These are phyloP conservation scores for Pithys albifrons DNA, from an alignment of 2,113 vertebrate species.

Conservation along the genomic window DNA sequence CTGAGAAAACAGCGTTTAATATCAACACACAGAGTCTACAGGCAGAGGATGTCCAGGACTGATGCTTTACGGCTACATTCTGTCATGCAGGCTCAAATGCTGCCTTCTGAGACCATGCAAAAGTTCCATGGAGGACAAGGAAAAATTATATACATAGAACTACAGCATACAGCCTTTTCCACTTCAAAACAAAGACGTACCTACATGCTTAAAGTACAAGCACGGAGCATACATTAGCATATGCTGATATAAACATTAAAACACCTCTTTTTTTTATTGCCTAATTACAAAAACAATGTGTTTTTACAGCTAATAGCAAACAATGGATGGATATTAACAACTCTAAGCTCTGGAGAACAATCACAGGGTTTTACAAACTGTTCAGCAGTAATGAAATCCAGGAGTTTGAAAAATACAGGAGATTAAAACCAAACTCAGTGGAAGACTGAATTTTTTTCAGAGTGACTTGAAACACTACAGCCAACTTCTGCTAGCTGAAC, in stretches of 20 bases:
- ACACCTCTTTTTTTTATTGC: background rate
- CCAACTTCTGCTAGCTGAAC: background rate
- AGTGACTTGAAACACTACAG: background rate
- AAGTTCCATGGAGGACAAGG: background rate
- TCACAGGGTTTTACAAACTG: background rate
- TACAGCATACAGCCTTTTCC: background rate
- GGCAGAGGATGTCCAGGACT: background rate
- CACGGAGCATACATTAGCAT: background rate
- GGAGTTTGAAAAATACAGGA: background rate
- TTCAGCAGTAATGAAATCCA: conserved; percentile 23
- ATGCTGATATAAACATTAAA: background rate
- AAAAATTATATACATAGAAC: background rate
- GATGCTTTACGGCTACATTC: background rate
- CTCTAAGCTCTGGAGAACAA: conserved; percentile 4
- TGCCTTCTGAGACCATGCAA: background rate
- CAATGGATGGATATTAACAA: conserved; percentile 24
- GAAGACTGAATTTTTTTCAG: background rate
- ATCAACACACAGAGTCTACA: rapidly evolving
- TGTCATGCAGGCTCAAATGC: background rate
- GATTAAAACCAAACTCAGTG: conserved; percentile 25
- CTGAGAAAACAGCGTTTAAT: background rate
- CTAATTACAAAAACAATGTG: background rate
- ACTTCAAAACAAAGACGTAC: background rate
- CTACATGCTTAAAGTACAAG: background rate
- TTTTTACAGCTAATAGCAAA: conserved; percentile 28